A percentile compares a stretch with the other conserved stretches of the same genome.
These are phyloP conservation scores for Rhopalosiphum maidis DNA, from an alignment of 1,140 invertebrate genomes.

Conservation along the genomic window DNA sequence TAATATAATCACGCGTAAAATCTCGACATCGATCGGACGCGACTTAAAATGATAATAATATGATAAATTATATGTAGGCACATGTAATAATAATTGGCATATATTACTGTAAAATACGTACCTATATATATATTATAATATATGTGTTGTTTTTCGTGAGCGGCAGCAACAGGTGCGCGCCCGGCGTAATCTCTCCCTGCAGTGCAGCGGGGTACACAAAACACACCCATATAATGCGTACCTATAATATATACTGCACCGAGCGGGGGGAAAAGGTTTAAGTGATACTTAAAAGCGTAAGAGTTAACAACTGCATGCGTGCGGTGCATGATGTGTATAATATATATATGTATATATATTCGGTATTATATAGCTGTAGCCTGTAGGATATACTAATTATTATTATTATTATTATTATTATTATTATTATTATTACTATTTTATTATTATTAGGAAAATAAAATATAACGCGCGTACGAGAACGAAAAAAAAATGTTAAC, in stretches of 20 bases:
- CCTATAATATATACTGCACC: neutral
- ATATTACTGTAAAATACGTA: neutral
- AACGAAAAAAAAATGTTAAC: neutral
- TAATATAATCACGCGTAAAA: neutral
- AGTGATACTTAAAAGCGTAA: slow-evolving; percentile 44
- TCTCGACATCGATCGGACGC: neutral
- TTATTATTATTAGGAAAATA: slow-evolving; percentile 23
- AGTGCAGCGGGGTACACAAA: neutral
- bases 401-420: slow-evolving; percentile 44
- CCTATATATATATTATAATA: neutral
- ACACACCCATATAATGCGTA: neutral
- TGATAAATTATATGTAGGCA: neutral
- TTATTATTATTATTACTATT: slow-evolving; percentile 7
- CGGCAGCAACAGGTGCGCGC: neutral
- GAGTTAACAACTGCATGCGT: neutral
- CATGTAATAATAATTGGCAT: neutral
- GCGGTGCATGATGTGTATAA: neutral
- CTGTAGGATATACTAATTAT: slow-evolving; percentile 44
- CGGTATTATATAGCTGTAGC: neutral
- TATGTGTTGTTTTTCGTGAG: neutral
- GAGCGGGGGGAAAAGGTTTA: neutral
- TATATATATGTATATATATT: neutral
- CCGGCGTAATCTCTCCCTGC: neutral
- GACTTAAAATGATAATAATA: neutral
- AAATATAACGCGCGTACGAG: slow-evolving; percentile 14